Base-by-base conservation (phyloP, 2,888 invertebrate species). In the Mellilla xanthometata region DNA sequence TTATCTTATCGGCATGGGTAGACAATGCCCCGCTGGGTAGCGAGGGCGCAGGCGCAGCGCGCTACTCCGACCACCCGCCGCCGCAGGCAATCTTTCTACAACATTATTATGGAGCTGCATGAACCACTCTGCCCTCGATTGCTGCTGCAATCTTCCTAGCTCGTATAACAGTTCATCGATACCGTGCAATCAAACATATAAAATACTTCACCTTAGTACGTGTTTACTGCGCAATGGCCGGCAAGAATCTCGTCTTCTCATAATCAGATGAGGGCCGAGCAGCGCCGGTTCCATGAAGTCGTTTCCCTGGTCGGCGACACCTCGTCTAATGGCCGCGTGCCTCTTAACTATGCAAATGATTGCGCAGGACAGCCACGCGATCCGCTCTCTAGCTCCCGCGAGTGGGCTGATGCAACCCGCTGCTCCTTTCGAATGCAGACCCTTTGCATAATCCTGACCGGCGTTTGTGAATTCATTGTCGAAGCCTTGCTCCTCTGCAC, bases 1-100 rank as follows among this genome's bases (percentile, higher is more conserved):
- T 76, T 76, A 77, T 77, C 71, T 81, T 79, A 81, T 81, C 81
- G 65, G 56, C 49, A 36, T 54, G 49, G 66, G 58, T 65, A 72
- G 70, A 72, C 71, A 72, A 77, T 72, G 28, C 41, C 46, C 36
- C 30, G 44, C 28, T 42, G 73, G 63, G 72, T 69, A 67, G n/a
- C n/a, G n/a, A n/a, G n/a, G n/a, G 72, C 65, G 67, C 65, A 51
- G 56, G 66, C 65, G 65, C 68, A 55, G 52, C 58, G 49, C 58
- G 63, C 62, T 74, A 75, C 73, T 71, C 52, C 61, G 76, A 72
- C 78, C 76, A 74, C 76, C 75, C 73, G 75, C 66, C 49, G 68
- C 54, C 59, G 46, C 49, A 49, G 46, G 55, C 51, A 41, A 56
- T 47, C 42, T 54, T 51, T 49, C 52, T 53, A 65, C 64, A 67